These are phyloP conservation scores for Heliconius charithonia DNA, from an alignment of 2,888 invertebrate genomes.

Conservation along the genomic window DNA sequence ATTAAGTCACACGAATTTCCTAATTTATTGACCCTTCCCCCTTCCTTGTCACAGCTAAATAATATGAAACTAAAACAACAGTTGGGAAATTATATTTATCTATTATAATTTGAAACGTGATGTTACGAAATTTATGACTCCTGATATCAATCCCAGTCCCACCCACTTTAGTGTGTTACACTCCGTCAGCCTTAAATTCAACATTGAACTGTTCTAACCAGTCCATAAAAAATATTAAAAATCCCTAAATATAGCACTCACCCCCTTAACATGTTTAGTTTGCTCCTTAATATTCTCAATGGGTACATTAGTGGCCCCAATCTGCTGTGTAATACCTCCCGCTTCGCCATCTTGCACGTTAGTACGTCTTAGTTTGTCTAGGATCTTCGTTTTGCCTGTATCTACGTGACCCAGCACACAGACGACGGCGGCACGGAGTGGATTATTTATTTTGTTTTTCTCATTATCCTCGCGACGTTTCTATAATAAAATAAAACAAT, in stretches of 20 bases:
- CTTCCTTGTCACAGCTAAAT: too few species aligned
- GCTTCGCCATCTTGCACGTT: slow-evolving; percentile 98
- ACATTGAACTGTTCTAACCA: not conserved
- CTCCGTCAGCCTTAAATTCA: too few species aligned
- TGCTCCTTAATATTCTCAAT: slow-evolving; percentile 97
- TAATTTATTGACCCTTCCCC: too few species aligned
- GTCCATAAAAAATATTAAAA: too few species aligned
- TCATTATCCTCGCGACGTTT: slow-evolving; percentile 81
- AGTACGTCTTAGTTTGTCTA: slow-evolving; percentile 96
- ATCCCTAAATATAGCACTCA: slow-evolving; percentile 71
- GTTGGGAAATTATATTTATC: too few species aligned
- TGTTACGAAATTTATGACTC: too few species aligned
- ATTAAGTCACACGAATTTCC: too few species aligned
- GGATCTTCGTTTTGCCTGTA: slow-evolving; percentile 99
- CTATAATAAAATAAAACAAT: slow-evolving; percentile 52
- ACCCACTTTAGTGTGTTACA: too few species aligned
- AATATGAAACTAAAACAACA: too few species aligned
- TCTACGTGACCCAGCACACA: slow-evolving; percentile 99
- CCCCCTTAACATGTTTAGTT: slow-evolving; percentile 95
- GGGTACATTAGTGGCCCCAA: slow-evolving; percentile 99
- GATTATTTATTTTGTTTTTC: slow-evolving; percentile 71
- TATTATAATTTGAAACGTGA: too few species aligned
- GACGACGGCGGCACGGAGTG: slow-evolving; percentile 96
- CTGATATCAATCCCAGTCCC: too few species aligned
- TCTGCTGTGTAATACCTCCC: slow-evolving; percentile 99